Percentiles rank a stretch among this genome's conserved stretches.
These are phyloP conservation scores for Tetrax tetrax DNA, from an alignment of 2,113 vertebrate genomes.

Conservation along the genomic window DNA sequence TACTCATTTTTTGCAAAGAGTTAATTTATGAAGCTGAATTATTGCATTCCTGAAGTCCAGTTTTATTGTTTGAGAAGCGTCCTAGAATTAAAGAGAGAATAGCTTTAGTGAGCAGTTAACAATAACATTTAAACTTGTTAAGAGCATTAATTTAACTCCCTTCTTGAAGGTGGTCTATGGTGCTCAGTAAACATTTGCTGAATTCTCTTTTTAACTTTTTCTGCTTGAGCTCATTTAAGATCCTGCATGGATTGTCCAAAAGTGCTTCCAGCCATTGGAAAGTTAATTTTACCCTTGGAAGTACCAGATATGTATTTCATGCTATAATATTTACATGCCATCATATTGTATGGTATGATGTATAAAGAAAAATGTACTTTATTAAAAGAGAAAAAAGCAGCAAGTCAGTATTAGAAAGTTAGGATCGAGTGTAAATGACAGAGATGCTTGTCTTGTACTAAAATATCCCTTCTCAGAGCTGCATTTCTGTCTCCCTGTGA, in stretches of 20 bases:
- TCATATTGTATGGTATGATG: not conserved
- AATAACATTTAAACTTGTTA: not conserved
- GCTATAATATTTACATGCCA: not conserved
- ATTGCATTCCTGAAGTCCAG: not conserved
- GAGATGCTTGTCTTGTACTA: not conserved
- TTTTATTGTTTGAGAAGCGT: not conserved
- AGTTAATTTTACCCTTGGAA: not conserved
- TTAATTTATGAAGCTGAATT: not conserved
- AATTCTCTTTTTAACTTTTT: not conserved
- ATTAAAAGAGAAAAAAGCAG: not conserved
- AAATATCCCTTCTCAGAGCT: not conserved
- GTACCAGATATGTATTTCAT: not conserved
- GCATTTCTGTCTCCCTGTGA: accelerated
- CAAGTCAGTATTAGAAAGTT: not conserved
- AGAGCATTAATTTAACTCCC: not conserved
- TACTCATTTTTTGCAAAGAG: not conserved
- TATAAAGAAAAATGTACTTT: not conserved
- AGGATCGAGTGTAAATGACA: not conserved
- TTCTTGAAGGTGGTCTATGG: not conserved
- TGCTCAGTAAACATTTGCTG: not conserved
- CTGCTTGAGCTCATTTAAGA: not conserved
- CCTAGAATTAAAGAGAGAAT: not conserved
- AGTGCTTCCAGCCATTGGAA: not conserved
- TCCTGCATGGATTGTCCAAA: not conserved
- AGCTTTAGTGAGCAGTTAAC: not conserved